Percentiles rank a stretch among this genome's conserved stretches.
phyloP scores from a whole-genome alignment of 2,113 vertebrate species.

The Apteryx mantelli region DNA sequence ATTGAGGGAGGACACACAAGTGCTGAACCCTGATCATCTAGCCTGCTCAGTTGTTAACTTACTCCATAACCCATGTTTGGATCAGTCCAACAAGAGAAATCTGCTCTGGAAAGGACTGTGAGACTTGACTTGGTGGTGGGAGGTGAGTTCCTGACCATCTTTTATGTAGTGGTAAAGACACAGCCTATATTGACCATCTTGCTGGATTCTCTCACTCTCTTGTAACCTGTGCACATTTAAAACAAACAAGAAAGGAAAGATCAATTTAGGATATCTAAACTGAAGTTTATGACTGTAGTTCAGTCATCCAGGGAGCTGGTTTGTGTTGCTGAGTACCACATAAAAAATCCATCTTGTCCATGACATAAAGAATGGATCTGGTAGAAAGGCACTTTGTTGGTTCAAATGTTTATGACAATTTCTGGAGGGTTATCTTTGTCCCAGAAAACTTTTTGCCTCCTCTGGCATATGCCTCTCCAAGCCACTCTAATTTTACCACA shows the following conservation, averaged over 20 bases:
- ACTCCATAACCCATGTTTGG: not conserved
- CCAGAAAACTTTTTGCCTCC: not conserved
- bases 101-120: not conserved
- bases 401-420: not conserved
- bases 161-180: not conserved
- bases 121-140: not conserved
- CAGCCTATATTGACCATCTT: not conserved
- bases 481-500: not conserved
- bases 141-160: not conserved
- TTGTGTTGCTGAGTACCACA: not conserved
- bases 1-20: not conserved
- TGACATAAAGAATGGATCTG: not conserved
- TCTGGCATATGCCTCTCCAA: not conserved
- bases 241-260: not conserved
- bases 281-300: not conserved
- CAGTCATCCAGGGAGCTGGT: not conserved
- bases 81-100: not conserved
- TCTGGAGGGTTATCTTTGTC: not conserved
- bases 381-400: not conserved
- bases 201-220: not conserved
- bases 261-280: not conserved
- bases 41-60: not conserved
- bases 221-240: not conserved
- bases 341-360: not conserved
- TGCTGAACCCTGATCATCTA: not conserved